Evolutionary conservation across 1,140 invertebrate genomes (phyloP), one percentile per base, ranked within the genome.

Genomic region (Macrobrachium nipponense): DNA sequence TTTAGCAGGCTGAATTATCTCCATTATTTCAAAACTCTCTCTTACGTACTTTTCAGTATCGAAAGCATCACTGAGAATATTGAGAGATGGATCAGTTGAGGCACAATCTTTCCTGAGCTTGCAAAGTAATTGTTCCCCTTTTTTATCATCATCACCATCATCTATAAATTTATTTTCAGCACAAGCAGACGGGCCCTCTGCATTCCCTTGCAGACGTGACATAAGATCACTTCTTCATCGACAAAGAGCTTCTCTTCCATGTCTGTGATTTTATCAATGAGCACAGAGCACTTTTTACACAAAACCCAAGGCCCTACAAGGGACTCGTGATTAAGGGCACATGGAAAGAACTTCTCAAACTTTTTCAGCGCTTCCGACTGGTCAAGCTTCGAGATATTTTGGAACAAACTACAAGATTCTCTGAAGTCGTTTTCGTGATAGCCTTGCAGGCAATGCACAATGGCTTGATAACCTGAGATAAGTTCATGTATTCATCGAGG

Each of bases 211-310:
- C 20, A 86, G 20, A 23, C 77, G 80, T 23, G 70, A 62, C 70
- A 86, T 61, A 7, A 86, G 43, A 23, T 86, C 68, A 62, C 23
- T 51, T 51, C 51, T 86, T 86, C 68, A 86, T 80, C 17, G 68
- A 86, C n/a, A 58, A 58, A 61, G 43, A 86, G 58, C 23, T 86
- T 86, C 36, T 86, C 68, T 60, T 86, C 84, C 77, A 86, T 86
- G 43, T 86, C 84, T 36, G 84, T 23, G 51, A 86, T 80, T 80
- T 73, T 86, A 66, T 86, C 84, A 62, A 86, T 86, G 43, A 86
- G 78, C n/a, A 72, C 18, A 11, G 43, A 77, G 75, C 84, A 86
- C 44, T 86, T 80, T 20, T 86, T 86, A 62, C 84, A 86, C 43
- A 86, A 20, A 44, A 86, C 75, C 84, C 84, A 86, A 58, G 76